These are phyloP conservation scores for Montipora capitata DNA, from an alignment of 92 coral and sea anemone species.

Conservation along the genomic window DNA sequence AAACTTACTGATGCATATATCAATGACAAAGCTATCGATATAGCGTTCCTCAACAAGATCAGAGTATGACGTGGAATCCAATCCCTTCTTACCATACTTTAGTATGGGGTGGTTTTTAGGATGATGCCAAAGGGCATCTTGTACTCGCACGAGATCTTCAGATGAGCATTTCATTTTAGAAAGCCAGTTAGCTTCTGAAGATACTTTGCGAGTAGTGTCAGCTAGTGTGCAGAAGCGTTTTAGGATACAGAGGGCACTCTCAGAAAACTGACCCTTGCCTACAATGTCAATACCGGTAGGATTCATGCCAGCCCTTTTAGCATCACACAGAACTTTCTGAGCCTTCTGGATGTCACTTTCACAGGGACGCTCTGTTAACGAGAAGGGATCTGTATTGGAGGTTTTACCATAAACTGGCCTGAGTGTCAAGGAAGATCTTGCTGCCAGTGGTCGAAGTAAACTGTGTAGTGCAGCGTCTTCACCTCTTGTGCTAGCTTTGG, in stretches of 20 bases:
- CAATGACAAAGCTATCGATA: slow-evolving; percentile 36
- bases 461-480: slow-evolving; percentile 52
- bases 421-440: background rate
- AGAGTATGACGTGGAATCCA: slow-evolving; percentile 49
- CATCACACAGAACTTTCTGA: slow-evolving; percentile 10
- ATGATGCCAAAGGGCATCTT: slow-evolving; percentile 51
- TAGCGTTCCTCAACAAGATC: slow-evolving; percentile 58
- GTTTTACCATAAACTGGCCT: slow-evolving; percentile 2
- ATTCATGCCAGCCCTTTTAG: slow-evolving; percentile 32
- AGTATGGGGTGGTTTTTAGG: slow-evolving; percentile 20
- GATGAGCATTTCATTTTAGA: slow-evolving; percentile 1
- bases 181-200: slow-evolving; percentile 56
- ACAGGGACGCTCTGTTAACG: slow-evolving; percentile 39
- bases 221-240: background rate
- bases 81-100: slow-evolving; percentile 19
- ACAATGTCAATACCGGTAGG: slow-evolving; percentile 16
- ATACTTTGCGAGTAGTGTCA: slow-evolving; percentile 25
- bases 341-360: slow-evolving; percentile 22
- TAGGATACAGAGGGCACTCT: slow-evolving; percentile 28
- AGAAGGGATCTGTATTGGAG: slow-evolving; percentile 22
- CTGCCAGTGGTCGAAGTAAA: background rate
- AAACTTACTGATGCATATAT: slow-evolving; percentile 36
- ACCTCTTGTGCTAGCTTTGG: slow-evolving; percentile 45
- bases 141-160: slow-evolving; percentile 27
- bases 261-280: slow-evolving; percentile 42